A percentile compares a stretch with the other conserved stretches of the same genome.
phyloP scores from a whole-genome alignment of 1,140 invertebrate genomes.

The Camponotus pennsylvanicus region DNA sequence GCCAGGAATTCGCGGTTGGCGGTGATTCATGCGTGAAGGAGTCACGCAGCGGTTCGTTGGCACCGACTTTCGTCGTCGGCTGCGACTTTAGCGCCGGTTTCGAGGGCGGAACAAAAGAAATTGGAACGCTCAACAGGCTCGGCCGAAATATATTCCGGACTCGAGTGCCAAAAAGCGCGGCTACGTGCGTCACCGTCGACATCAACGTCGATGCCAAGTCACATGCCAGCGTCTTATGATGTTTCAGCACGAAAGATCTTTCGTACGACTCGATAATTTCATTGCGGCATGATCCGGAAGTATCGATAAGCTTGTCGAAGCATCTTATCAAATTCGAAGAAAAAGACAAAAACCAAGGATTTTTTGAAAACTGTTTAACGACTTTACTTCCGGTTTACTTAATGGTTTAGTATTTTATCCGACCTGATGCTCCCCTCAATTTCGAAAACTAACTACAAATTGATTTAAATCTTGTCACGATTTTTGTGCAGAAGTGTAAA shows the following conservation, averaged over 20 bases:
- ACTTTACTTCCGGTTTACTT: neutral
- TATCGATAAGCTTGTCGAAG: neutral
- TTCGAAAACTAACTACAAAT: neutral
- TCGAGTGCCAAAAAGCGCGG: constrained; percentile 58
- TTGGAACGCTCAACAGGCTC: constrained; percentile 48
- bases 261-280: neutral
- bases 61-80: constrained; percentile 16
- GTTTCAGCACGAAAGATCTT: constrained; percentile 19
- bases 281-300: neutral
- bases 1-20: constrained; percentile 42
- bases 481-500: neutral
- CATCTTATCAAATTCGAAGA: neutral
- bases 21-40: constrained; percentile 66
- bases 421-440: no score
- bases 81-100: constrained; percentile 69
- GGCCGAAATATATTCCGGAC: constrained; percentile 49
- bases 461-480: neutral
- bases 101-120: constrained; percentile 72
- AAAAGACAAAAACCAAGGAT: neutral
- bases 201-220: constrained; percentile 62
- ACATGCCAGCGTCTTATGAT: constrained; percentile 64
- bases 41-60: constrained; percentile 64
- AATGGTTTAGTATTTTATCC: neutral
- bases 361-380: neutral
- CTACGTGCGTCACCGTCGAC: constrained; percentile 66